Conservation (phyloP, 2,888 invertebrate genomes). For the Lissonota sp. region DNA sequence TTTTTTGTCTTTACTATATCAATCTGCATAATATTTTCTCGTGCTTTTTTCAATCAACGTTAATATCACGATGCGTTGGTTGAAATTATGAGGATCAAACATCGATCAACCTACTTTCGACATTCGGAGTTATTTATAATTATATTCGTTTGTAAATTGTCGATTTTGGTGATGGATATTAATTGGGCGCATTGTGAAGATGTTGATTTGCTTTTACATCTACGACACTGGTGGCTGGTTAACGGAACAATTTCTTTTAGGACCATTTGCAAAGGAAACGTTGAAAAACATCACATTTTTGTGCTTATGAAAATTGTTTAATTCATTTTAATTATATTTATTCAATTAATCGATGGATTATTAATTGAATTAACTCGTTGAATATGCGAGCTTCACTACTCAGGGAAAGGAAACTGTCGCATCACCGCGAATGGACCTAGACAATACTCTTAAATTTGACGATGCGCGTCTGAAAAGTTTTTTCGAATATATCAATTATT, state of each 20-base stretch:
- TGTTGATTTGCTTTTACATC: not conserved
- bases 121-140: not conserved
- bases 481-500: not conserved
- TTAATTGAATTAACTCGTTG: not conserved
- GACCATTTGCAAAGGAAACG: not conserved
- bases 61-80: not conserved
- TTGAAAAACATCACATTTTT: not conserved
- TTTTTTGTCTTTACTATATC: not conserved
- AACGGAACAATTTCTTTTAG: not conserved
- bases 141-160: not conserved
- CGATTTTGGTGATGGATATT: not conserved
- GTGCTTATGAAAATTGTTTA: not conserved
- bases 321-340: not conserved
- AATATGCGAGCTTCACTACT: conserved; percentile 6
- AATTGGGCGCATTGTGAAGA: not conserved
- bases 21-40: not conserved
- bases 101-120: not conserved
- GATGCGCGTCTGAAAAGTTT: not conserved
- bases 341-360: not conserved
- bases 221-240: not conserved
- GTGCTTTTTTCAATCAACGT: not conserved
- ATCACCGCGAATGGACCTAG: not conserved
- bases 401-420: conserved; percentile 8
- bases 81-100: not conserved
- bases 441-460: conserved; percentile 1